These are phyloP conservation scores for Tautogolabrus adspersus DNA, from an alignment of 2,113 vertebrate genomes.

Conservation along the genomic window DNA sequence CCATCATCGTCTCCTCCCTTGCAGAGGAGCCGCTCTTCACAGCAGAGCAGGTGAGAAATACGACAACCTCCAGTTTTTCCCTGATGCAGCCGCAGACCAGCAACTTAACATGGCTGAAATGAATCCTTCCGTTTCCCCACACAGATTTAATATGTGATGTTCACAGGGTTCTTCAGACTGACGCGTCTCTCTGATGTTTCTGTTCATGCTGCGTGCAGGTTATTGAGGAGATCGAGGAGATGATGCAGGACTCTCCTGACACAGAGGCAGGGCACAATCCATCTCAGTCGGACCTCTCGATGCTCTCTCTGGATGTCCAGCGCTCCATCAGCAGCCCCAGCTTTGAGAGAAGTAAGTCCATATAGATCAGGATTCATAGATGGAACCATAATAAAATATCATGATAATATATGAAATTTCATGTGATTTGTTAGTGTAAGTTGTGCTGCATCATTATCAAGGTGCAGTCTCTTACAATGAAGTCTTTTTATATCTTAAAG, in stretches of 20 bases:
- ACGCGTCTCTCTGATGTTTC: conserved; percentile 2
- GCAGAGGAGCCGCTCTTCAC: conserved; percentile 94
- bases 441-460: too few relatives aligned
- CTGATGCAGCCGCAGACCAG: conserved; percentile 3
- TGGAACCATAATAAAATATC: too few relatives aligned
- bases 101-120: conserved; percentile 23
- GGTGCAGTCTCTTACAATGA: too few relatives aligned
- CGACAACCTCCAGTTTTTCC: background rate
- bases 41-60: conserved; percentile 90
- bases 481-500: too few relatives aligned
- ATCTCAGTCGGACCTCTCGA: conserved; percentile 88
- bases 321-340: conserved; percentile 83
- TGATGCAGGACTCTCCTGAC: conserved; percentile 97
- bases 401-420: too few relatives aligned
- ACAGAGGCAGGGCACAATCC: conserved; percentile 86
- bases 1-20: conserved; percentile 94
- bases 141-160: conserved; percentile 4
- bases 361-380: background rate
- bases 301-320: conserved; percentile 89
- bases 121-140: conserved; percentile 1
- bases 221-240: conserved; percentile 98
- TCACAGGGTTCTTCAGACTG: background rate
- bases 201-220: conserved; percentile 82
- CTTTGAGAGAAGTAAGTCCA: conserved; percentile 90
- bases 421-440: too few relatives aligned